phyloP scores from a whole-genome alignment of 1,140 invertebrate species.

The Oryctes rhinoceros region DNA sequence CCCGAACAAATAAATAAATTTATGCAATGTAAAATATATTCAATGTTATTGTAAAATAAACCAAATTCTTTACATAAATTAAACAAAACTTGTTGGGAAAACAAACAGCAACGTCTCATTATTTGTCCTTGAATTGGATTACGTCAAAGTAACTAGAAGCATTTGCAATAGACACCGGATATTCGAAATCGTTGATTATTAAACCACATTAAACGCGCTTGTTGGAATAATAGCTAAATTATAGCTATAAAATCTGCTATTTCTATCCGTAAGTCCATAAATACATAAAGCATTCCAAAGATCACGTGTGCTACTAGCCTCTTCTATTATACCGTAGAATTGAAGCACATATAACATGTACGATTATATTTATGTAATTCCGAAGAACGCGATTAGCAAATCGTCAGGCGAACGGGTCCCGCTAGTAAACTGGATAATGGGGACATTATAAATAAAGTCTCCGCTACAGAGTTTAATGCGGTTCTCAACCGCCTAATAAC shows the following conservation, averaged over 20 bases:
- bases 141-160: not conserved
- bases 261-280: not conserved
- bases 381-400: not conserved
- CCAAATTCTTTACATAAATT: no score
- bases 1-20: no score
- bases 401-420: slow-evolving; percentile 7
- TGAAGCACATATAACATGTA: not conserved
- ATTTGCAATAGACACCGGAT: not conserved
- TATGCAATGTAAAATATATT: no score
- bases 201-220: not conserved
- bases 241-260: not conserved
- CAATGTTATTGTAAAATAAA: no score
- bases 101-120: no score
- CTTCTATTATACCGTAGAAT: not conserved
- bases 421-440: slow-evolving; percentile 23
- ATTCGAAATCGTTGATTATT: not conserved
- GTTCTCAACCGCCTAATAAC: slow-evolving; percentile 8
- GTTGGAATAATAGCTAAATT: slow-evolving; percentile 7
- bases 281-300: no score
- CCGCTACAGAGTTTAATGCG: not conserved
- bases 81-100: no score
- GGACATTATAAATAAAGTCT: slow-evolving; percentile 25
- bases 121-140: not conserved
- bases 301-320: not conserved
- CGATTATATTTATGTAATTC: not conserved